Conservation (phyloP, 2,888 invertebrate species). For the Dinocampus coccinellae region DNA sequence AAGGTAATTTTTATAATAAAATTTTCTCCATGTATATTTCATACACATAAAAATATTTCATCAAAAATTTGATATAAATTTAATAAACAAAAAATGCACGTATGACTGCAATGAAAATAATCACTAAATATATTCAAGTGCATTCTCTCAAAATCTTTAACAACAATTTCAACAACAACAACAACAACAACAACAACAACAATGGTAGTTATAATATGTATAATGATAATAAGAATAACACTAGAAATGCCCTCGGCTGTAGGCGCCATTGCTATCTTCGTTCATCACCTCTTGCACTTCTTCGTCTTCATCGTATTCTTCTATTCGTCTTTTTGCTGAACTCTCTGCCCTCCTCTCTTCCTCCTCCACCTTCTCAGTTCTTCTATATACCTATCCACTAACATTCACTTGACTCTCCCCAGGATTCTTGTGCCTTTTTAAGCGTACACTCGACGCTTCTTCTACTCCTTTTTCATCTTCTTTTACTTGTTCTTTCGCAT, state of each 20-base stretch:
- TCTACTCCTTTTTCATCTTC: slow-evolving; percentile 31
- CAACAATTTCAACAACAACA: neutral
- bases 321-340: slow-evolving; percentile 37
- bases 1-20: too few relatives aligned
- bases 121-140: neutral
- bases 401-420: slow-evolving; percentile 36
- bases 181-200: neutral
- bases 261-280: slow-evolving; percentile 43
- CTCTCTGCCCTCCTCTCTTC: slow-evolving; percentile 38
- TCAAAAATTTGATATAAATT: too few relatives aligned
- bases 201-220: slow-evolving; percentile 11
- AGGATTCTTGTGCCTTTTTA: slow-evolving; percentile 35
- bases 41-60: too few relatives aligned
- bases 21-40: too few relatives aligned
- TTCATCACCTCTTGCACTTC: slow-evolving; percentile 12
- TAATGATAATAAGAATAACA: too few relatives aligned
- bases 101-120: neutral
- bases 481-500: slow-evolving; percentile 39
- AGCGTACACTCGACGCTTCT: slow-evolving; percentile 28
- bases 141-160: neutral
- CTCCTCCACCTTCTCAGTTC: slow-evolving; percentile 37
- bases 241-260: slow-evolving; percentile 37
- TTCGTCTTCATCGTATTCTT: slow-evolving; percentile 35
- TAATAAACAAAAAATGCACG: neutral
- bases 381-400: slow-evolving; percentile 29